Evolutionary conservation across 2,797 vertebrate species (phyloP).

Genomic region (Chrosomus eos): DNA sequence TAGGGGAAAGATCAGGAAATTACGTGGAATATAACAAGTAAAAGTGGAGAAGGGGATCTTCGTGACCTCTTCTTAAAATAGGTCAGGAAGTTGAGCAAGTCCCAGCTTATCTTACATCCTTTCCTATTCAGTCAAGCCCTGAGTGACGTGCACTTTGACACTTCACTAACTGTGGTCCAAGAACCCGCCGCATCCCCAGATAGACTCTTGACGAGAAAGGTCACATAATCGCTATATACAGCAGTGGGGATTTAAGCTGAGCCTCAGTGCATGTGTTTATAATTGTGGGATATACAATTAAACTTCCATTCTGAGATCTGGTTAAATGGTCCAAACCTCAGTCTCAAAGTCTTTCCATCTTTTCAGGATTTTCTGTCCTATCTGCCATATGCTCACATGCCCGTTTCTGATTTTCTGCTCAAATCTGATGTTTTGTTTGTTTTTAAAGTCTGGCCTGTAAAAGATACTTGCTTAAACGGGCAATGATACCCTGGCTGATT

Average conservation of each 20-base stretch:
- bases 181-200: neutral
- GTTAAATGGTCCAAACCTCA: slow-evolving; percentile 11
- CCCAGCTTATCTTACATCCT: slow-evolving; percentile 65
- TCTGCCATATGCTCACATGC: neutral
- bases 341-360: neutral
- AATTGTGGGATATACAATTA: slow-evolving; percentile 30
- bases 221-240: slow-evolving; percentile 6
- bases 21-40: neutral
- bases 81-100: slow-evolving; percentile 57
- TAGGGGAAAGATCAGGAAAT: slow-evolving; percentile 2
- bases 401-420: neutral
- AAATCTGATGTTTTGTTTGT: neutral
- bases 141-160: slow-evolving; percentile 48
- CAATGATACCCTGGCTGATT: neutral
- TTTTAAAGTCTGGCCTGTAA: neutral
- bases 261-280: slow-evolving; percentile 14
- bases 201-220: neutral
- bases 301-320: slow-evolving; percentile 28
- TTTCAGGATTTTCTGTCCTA: slow-evolving; percentile 26
- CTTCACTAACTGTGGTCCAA: slow-evolving; percentile 9
- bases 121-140: slow-evolving; percentile 60
- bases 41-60: slow-evolving; percentile 27
- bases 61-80: slow-evolving; percentile 42
- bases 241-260: neutral
- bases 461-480: neutral